phyloP scores from a whole-genome alignment of 2,888 invertebrate species.

The Eristalinus aeneus region DNA sequence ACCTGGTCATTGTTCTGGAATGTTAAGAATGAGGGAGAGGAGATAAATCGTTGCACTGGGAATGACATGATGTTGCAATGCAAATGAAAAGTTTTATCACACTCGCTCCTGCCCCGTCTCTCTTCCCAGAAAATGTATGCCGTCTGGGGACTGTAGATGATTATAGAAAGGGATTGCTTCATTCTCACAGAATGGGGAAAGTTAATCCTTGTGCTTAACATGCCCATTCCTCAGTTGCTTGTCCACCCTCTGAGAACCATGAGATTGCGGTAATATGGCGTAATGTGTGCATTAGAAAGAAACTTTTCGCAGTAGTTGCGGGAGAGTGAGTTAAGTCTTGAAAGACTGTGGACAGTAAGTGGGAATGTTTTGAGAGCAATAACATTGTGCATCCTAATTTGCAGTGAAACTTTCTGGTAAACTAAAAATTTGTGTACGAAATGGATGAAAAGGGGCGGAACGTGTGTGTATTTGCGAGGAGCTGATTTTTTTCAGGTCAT shows the following conservation, averaged over 20 bases:
- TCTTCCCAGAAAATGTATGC: too few relatives aligned
- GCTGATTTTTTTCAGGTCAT: too few relatives aligned
- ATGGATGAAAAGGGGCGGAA: not conserved
- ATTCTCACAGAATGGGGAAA: not conserved
- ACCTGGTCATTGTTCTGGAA: not conserved
- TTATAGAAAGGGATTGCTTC: not conserved
- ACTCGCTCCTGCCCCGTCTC: too few relatives aligned
- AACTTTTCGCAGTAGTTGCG: not conserved
- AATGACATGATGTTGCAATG: constrained; percentile 51
- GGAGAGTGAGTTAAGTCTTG: not conserved
- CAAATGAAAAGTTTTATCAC: constrained; percentile 48
- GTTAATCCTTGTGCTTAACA: not conserved
- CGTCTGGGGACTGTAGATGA: constrained; percentile 18
- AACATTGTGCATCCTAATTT: not conserved
- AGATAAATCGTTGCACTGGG: constrained; percentile 44
- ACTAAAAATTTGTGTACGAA: not conserved
- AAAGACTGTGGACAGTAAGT: not conserved
- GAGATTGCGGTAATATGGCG: constrained; percentile 4
- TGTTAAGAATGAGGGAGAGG: not conserved
- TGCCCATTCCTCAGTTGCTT: not conserved
- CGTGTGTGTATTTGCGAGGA: too few relatives aligned
- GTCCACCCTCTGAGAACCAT: constrained; percentile 4
- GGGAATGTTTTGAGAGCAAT: not conserved
- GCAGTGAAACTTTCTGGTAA: not conserved
- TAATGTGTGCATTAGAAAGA: not conserved